Percentiles rank a stretch among this genome's conserved stretches.
phyloP scores from a whole-genome alignment of 1,140 invertebrate genomes.

The Micrasema longulum region DNA sequence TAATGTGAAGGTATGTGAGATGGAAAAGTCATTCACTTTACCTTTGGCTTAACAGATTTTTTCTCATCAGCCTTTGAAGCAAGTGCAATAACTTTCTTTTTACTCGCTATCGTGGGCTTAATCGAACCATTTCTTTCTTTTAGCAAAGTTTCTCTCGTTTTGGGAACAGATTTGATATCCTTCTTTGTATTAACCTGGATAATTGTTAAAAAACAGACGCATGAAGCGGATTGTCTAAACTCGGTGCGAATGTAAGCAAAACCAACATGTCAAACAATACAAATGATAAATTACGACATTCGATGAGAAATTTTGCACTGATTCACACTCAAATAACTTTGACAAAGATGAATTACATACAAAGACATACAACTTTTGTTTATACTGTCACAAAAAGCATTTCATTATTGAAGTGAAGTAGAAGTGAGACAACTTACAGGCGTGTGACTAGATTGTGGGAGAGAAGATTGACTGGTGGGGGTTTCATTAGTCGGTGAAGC shows the following conservation, averaged over 20 bases:
- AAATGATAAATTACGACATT: conserved; percentile 4
- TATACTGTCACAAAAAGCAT: background rate
- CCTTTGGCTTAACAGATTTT: conserved; percentile 46
- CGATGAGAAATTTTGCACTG: conserved; percentile 6
- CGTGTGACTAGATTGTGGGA: conserved; percentile 9
- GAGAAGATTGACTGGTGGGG: background rate
- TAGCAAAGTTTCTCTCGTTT: conserved; percentile 46
- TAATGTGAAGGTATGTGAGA: too few species aligned
- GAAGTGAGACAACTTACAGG: conserved; percentile 14
- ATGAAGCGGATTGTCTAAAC: conserved; percentile 26
- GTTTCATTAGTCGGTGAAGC: background rate
- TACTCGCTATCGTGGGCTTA: conserved; percentile 42
- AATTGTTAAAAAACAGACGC: conserved; percentile 39
- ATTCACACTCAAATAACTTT: background rate
- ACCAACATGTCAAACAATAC: conserved; percentile 7
- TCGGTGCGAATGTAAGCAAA: background rate
- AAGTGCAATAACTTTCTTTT: conserved; percentile 50
- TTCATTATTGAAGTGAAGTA: background rate
- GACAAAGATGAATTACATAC: background rate
- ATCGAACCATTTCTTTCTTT: conserved; percentile 48
- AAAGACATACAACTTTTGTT: background rate
- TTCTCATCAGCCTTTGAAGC: conserved; percentile 49
- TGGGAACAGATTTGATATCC: conserved; percentile 42
- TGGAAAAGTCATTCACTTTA: conserved; percentile 10
- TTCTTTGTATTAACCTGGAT: conserved; percentile 49